phyloP scores from a whole-genome alignment of 2,888 invertebrate genomes.

The Marasmarcha lunaedactyla region DNA sequence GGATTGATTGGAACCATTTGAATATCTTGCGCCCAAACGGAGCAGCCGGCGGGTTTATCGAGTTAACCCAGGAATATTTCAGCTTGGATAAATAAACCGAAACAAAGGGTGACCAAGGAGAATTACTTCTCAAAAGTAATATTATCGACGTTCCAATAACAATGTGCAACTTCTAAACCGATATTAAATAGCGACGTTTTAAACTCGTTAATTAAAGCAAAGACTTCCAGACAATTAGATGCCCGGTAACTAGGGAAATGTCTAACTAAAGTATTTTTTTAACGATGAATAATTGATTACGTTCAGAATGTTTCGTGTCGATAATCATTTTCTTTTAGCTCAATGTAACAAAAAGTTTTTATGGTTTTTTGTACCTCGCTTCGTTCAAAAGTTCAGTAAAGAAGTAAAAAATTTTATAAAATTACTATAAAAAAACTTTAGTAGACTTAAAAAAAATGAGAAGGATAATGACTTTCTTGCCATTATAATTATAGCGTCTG shows the following conservation, averaged over 20 bases:
- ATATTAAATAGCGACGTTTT: conserved; percentile 12
- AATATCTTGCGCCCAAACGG: conserved; percentile 56
- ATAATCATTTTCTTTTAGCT: conserved; percentile 13
- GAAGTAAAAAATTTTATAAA: too few species aligned
- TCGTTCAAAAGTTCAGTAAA: too few species aligned
- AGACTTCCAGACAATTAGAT: background rate
- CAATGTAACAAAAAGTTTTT: too few species aligned
- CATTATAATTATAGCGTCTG: too few species aligned
- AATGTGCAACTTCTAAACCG: conserved; percentile 32
- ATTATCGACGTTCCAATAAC: conserved; percentile 19
- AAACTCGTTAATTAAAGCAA: conserved; percentile 1
- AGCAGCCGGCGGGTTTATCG: conserved; percentile 35
- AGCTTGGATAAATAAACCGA: conserved; percentile 36
- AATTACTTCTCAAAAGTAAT: conserved; percentile 19
- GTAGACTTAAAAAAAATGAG: too few species aligned
- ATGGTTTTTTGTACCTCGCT: too few species aligned
- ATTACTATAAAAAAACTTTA: too few species aligned
- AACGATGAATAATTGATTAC: conserved; percentile 9
- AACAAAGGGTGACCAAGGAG: conserved; percentile 29
- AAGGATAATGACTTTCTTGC: too few species aligned
- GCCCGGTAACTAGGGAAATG: background rate
- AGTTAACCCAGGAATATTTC: conserved; percentile 56
- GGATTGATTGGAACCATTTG: conserved; percentile 61
- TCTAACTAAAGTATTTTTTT: too few species aligned
- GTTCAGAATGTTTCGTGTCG: conserved; percentile 20